These are phyloP conservation scores for Petrophora chlorosata DNA, from an alignment of 2,888 invertebrate genomes.

Conservation along the genomic window DNA sequence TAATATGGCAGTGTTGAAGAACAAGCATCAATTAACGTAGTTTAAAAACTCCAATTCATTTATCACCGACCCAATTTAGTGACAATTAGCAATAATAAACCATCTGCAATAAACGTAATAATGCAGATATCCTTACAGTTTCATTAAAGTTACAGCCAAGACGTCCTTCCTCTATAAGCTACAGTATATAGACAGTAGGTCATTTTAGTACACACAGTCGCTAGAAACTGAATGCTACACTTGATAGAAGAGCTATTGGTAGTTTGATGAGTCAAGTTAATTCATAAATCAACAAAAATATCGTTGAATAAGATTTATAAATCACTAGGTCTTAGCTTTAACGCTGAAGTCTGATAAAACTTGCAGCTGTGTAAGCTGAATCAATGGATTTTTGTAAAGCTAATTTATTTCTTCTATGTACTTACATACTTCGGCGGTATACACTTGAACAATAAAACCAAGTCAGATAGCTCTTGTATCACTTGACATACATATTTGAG, in stretches of 20 bases:
- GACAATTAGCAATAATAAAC: constrained; percentile 56
- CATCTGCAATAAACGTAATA: constrained; percentile 55
- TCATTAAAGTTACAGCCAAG: constrained; percentile 62
- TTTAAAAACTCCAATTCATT: constrained; percentile 36
- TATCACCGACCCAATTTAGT: constrained; percentile 53
- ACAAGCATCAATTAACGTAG: constrained; percentile 32
- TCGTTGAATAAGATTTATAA: too few species aligned
- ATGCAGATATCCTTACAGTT: constrained; percentile 63
- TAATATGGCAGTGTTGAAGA: constrained; percentile 18
- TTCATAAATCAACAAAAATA: too few species aligned
- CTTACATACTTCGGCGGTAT: constrained; percentile 21
- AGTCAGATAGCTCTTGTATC: constrained; percentile 60
- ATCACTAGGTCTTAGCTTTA: too few species aligned
- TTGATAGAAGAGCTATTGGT: too few species aligned
- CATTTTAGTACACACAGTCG: too few species aligned
- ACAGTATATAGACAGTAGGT: constrained; percentile 9
- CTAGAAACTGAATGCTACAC: too few species aligned
- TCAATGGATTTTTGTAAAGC: background rate
- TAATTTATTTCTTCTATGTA: constrained; percentile 27
- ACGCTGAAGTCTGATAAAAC: too few species aligned
- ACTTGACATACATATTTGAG: constrained; percentile 72
- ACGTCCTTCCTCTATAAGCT: constrained; percentile 60
- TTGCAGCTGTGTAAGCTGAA: background rate
- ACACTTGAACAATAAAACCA: constrained; percentile 72
- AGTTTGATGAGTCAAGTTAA: too few species aligned